phyloP scores from a whole-genome alignment of 2,797 vertebrate species.

The Aythya fuligula region DNA sequence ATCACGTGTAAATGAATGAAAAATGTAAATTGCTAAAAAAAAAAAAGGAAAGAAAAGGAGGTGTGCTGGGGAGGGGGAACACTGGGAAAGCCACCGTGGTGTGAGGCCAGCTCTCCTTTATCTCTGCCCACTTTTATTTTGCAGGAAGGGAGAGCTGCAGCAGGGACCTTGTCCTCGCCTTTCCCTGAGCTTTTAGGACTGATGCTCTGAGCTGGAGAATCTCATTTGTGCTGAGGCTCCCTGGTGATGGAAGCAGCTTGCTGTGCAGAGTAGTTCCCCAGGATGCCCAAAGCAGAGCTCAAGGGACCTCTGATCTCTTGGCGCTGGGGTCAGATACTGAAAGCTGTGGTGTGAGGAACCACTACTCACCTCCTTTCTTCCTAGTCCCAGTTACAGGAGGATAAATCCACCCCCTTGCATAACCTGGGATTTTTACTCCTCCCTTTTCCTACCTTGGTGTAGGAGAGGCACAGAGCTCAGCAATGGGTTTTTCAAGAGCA shows the following conservation, averaged over 20 bases:
- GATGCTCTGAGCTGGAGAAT: not conserved
- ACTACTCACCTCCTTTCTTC: not conserved
- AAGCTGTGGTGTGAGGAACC: accelerated
- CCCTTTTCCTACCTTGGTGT: not conserved
- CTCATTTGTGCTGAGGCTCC: not conserved
- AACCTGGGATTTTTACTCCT: not conserved
- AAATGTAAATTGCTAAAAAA: constrained; percentile 67
- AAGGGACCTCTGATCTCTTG: no score
- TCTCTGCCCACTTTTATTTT: not conserved
- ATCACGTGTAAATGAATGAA: constrained; percentile 76
- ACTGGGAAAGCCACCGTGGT: not conserved
- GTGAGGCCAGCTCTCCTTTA: not conserved
- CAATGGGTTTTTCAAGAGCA: not conserved
- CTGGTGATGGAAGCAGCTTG: not conserved
- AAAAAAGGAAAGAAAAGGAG: not conserved
- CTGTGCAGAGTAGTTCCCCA: not conserved
- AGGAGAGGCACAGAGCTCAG: not conserved
- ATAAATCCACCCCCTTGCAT: not conserved
- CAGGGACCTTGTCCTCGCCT: not conserved
- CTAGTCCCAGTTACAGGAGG: not conserved
- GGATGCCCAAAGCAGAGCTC: not conserved
- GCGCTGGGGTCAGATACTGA: no score
- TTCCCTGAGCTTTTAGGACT: not conserved
- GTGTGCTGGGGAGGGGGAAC: not conserved
- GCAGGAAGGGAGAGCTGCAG: not conserved